phyloP scores from a whole-genome alignment of 2,797 vertebrate species.

The Nyctibius grandis region DNA sequence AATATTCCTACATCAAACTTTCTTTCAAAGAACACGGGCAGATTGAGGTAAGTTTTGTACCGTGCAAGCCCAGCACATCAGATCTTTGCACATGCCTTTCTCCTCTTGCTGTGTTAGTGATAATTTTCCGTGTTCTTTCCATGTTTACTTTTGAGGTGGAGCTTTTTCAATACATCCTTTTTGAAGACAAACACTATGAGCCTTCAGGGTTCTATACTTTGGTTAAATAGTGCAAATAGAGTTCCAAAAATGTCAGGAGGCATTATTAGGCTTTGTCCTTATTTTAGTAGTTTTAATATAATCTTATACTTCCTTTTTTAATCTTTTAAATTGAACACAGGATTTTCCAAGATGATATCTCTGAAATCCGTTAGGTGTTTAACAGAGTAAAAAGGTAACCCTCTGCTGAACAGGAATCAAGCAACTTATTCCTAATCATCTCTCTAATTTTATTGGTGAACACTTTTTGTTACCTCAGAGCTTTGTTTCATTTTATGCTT shows the following conservation, averaged over 20 bases:
- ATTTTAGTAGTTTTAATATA: not conserved
- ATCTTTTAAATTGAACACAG: not conserved
- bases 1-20: constrained; percentile 90
- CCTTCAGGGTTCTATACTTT: not conserved
- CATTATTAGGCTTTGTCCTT: not conserved
- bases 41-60: constrained; percentile 84
- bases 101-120: not conserved
- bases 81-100: not conserved
- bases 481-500: not conserved
- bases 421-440: not conserved
- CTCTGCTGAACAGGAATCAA: not conserved
- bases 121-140: not conserved
- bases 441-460: not conserved
- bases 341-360: not conserved
- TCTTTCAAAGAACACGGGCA: constrained; percentile 98
- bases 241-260: not conserved
- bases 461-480: not conserved
- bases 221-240: not conserved
- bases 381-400: not conserved
- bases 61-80: not conserved
- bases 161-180: constrained; percentile 11
- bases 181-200: not conserved
- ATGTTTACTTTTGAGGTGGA: constrained; percentile 34
- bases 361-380: not conserved
- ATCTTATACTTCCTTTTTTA: not conserved